Evolutionary conservation across 2,888 invertebrate species (phyloP), one percentile per base, ranked within the genome.

Genomic region (Tenthredo livida): DNA sequence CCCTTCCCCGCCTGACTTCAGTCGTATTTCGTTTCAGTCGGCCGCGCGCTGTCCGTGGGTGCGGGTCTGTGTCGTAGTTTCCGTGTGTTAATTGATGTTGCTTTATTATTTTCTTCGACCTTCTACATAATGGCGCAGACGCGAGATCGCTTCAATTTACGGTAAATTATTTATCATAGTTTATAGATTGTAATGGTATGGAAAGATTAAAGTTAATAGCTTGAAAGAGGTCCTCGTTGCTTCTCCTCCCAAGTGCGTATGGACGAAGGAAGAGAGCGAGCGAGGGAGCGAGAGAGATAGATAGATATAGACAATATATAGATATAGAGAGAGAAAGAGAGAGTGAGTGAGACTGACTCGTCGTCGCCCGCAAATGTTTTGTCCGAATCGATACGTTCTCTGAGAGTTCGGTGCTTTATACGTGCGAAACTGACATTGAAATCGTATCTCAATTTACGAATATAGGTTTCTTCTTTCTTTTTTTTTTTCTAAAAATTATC

Each of bases 41-140:
- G 90, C 91, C 89, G 90, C 91, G 92, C 90, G 92, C 89, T 89
- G 88, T 87, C 87, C 86, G 87, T 88, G 89, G 86, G 88, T 87
- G 86, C 86, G 88, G 90, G 89, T 87, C 84, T 84, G 87, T 85
- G 86, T 84, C 85, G 86, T 86, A 80, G 88, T 86, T 86, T 67
- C 4, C 17, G 21, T 10, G 50, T 40, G 17, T 25, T 40, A 29
- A 33, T 67, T 29, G 33, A 33, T 67, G 67, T 70, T 37, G 61
- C 40, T 80, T 61, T 61, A 61, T 80, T 40, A 40, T 58, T 61
- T 61, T 33, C 17, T 40, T 40, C 61, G 21, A 61, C 80, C 33
- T 61, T 61, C 80, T 21, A 80, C 61, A 80, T 61, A 50, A 80
- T 80, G 80, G 80, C 80, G 80, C 80, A 80, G 80, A 80, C 80